Evolutionary conservation across 2,113 vertebrate species (phyloP).

Genomic region (Pachycephala philippinensis): DNA sequence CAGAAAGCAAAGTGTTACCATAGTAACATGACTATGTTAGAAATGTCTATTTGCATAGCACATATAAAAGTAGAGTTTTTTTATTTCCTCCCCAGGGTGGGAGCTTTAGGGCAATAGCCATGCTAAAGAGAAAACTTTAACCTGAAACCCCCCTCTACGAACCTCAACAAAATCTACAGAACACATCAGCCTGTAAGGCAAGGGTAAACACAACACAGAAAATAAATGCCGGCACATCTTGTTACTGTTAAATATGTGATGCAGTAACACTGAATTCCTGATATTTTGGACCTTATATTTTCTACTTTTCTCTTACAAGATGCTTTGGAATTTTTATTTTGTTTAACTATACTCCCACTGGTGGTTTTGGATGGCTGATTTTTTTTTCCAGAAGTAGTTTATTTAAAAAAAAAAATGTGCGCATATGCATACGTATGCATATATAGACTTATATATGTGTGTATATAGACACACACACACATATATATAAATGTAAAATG

Average conservation of each 20-base stretch:
- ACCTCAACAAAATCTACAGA: conserved; percentile 62
- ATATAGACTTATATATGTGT: background rate
- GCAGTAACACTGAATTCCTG: conserved; percentile 40
- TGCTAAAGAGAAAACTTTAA: conserved; percentile 53
- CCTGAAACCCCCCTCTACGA: background rate
- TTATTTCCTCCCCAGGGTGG: conserved; percentile 43
- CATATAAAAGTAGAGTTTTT: conserved; percentile 72
- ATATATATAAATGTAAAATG: background rate
- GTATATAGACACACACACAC: background rate
- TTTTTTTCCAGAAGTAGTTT: conserved; percentile 54
- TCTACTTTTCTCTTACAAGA: conserved; percentile 60
- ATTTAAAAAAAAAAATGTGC: background rate
- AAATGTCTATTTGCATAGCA: conserved; percentile 84
- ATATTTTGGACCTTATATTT: conserved; percentile 51
- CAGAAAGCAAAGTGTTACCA: conserved; percentile 84
- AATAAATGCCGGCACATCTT: conserved; percentile 54
- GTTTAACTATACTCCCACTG: conserved; percentile 51
- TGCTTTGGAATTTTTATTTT: conserved; percentile 58
- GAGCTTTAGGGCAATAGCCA: conserved; percentile 35
- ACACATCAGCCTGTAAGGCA: conserved; percentile 70
- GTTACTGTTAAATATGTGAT: conserved; percentile 28
- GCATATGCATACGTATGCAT: background rate
- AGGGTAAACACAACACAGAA: conserved; percentile 65
- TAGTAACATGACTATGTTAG: conserved; percentile 82
- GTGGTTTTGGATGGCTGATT: conserved; percentile 74